These are phyloP conservation scores for Rhopalosiphum maidis DNA, from an alignment of 1,140 invertebrate genomes.

Conservation along the genomic window DNA sequence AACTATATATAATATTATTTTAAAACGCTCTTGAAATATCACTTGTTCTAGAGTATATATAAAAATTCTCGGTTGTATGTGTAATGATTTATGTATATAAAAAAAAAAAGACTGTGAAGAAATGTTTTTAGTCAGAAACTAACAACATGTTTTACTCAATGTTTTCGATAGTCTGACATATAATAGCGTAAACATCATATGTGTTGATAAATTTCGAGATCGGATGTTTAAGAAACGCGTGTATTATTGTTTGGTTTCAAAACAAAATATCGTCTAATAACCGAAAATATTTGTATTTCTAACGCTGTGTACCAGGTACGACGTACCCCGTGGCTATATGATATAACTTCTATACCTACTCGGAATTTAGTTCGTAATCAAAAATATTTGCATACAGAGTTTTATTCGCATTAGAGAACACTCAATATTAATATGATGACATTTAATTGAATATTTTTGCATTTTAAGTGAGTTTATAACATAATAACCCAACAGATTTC, in stretches of 20 bases:
- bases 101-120: background rate
- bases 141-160: background rate
- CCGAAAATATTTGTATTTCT: background rate
- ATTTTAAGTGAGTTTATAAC: background rate
- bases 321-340: background rate
- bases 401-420: background rate
- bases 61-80: background rate
- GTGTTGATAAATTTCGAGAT: background rate
- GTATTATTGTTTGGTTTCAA: background rate
- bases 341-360: background rate
- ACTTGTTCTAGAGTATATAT: background rate
- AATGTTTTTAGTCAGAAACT: background rate
- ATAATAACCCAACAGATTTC: background rate
- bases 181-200: background rate
- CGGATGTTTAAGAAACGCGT: background rate
- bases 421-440: background rate
- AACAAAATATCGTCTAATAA: conserved; percentile 3
- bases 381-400: background rate
- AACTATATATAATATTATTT: background rate
- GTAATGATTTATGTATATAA: background rate
- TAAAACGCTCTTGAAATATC: background rate
- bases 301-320: background rate
- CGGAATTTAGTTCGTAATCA: background rate
- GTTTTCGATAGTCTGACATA: background rate
- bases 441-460: background rate